A percentile compares a stretch with the other conserved stretches of the same genome.
Conservation (phyloP, 2,797 vertebrate genomes). For the Pipistrellus nathusii region DNA sequence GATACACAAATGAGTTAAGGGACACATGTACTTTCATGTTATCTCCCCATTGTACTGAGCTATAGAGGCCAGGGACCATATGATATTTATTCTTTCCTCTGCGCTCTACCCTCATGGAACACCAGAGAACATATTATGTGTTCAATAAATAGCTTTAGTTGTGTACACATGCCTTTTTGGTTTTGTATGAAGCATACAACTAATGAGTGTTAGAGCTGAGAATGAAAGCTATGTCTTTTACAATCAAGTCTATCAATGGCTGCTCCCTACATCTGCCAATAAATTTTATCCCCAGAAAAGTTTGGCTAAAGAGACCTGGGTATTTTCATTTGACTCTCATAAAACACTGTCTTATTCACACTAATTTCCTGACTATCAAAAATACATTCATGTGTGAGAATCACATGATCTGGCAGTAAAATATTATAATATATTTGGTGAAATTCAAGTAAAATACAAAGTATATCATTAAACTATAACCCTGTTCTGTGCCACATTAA, state of each 20-base stretch:
- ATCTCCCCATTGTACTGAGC: not conserved
- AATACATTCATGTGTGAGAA: constrained; percentile 29
- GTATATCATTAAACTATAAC: constrained; percentile 42
- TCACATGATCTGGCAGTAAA: constrained; percentile 58
- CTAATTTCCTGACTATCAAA: constrained; percentile 57
- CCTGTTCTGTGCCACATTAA: not conserved
- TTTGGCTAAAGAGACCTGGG: not conserved
- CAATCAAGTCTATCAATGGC: not conserved
- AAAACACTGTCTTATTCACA: constrained; percentile 19
- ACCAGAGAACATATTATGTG: not conserved
- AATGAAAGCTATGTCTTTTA: not conserved
- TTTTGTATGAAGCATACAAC: not conserved
- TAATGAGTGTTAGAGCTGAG: constrained; percentile 9
- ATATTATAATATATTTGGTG: constrained; percentile 42
- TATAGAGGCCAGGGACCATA: not conserved
- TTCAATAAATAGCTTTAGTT: not conserved
- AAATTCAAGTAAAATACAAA: constrained; percentile 64
- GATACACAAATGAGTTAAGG: not conserved
- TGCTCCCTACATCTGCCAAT: constrained; percentile 31
- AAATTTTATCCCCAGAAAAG: constrained; percentile 26
- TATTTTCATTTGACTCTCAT: constrained; percentile 24
- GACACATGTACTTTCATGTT: not conserved
- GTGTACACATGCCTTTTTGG: not conserved
- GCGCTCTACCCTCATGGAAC: accelerated
- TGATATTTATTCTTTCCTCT: not conserved